These are phyloP conservation scores for Willowsia nigromaculata DNA, from an alignment of 2,888 invertebrate species.

Conservation along the genomic window DNA sequence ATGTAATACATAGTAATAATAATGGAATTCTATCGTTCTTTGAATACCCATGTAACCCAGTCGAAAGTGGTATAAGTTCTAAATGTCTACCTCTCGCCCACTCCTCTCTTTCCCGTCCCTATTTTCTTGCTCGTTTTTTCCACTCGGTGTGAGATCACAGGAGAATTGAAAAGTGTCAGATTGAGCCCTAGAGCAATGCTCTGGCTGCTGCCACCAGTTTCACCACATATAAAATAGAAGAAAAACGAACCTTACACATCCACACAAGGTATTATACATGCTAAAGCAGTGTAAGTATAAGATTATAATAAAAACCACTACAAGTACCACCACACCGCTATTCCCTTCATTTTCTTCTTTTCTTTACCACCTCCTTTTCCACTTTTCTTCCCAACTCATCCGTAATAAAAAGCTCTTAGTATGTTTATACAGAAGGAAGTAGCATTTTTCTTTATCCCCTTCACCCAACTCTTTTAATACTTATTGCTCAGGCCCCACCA, in stretches of 20 bases:
- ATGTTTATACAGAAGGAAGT: background rate
- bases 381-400: constrained; percentile 17
- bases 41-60: constrained; percentile 38
- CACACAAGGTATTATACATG: background rate
- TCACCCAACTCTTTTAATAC: background rate
- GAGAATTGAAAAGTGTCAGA: constrained; percentile 70
- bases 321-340: background rate
- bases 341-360: constrained; percentile 11
- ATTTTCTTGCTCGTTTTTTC: constrained; percentile 41
- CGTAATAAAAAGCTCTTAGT: constrained; percentile 38
- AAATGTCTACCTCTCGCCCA: background rate
- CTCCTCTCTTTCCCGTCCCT: background rate
- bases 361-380: constrained; percentile 22
- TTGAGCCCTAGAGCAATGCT: constrained; percentile 65
- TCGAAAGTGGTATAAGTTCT: background rate
- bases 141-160: constrained; percentile 64
- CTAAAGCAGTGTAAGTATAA: background rate
- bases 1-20: constrained; percentile 33
- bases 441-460: background rate
- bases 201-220: constrained; percentile 31
- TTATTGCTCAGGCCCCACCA: background rate
- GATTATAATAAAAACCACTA: background rate
- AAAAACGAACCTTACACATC: background rate
- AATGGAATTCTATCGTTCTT: constrained; percentile 54
- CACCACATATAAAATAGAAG: background rate